phyloP scores from a whole-genome alignment of 2,797 vertebrate species.

The Sebastolobus altivelis region DNA sequence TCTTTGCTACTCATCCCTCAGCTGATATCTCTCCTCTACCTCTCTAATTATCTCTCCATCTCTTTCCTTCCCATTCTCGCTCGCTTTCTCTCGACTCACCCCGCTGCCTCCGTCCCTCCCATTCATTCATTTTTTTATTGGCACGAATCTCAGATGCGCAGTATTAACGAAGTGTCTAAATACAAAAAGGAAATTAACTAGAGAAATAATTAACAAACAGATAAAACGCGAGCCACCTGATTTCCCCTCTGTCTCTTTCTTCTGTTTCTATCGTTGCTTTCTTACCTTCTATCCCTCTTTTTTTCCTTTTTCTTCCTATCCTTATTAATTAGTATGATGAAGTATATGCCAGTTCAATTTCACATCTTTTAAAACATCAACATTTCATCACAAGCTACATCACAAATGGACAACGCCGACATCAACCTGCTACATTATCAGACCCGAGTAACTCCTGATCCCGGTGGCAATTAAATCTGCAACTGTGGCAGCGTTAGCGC shows the following conservation, averaged over 20 bases:
- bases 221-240: slow-evolving; percentile 62
- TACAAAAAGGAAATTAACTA: slow-evolving; percentile 63
- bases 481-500: slow-evolving; percentile 21
- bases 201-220: slow-evolving; percentile 73
- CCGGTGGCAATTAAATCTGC: slow-evolving; percentile 51
- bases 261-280: slow-evolving; percentile 51
- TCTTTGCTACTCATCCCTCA: background rate
- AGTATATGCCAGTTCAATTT: background rate
- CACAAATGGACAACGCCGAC: background rate
- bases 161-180: slow-evolving; percentile 59
- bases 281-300: slow-evolving; percentile 8
- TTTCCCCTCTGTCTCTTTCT: slow-evolving; percentile 68
- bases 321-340: slow-evolving; percentile 13
- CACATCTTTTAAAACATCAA: background rate
- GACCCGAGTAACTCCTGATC: slow-evolving; percentile 15
- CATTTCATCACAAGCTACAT: slow-evolving; percentile 9
- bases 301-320: background rate
- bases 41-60: slow-evolving; percentile 14
- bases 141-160: slow-evolving; percentile 64
- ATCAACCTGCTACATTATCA: slow-evolving; percentile 10
- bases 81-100: slow-evolving; percentile 31
- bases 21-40: background rate
- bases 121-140: slow-evolving; percentile 63
- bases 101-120: slow-evolving; percentile 28
- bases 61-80: slow-evolving; percentile 9